These are phyloP conservation scores for Melanotus villosus DNA, from an alignment of 2,888 invertebrate genomes.

Conservation along the genomic window DNA sequence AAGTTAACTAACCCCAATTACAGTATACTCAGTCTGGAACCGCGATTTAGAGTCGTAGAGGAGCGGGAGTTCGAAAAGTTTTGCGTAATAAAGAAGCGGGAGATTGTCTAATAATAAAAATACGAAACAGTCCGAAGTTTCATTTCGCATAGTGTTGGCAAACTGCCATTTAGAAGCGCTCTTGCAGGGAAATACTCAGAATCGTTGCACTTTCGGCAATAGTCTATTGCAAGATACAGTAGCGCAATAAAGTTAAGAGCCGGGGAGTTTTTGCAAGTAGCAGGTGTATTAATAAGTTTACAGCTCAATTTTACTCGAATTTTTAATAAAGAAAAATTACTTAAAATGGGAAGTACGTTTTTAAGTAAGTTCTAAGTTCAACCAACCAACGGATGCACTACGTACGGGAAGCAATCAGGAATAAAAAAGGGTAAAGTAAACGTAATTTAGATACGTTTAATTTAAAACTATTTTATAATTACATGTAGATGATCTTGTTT, in stretches of 20 bases:
- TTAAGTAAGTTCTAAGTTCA: not conserved
- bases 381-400: not conserved
- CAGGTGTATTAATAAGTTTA: constrained; percentile 16
- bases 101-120: constrained; percentile 58
- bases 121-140: constrained; percentile 57
- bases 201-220: constrained; percentile 49
- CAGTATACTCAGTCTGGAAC: constrained; percentile 50
- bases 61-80: constrained; percentile 50
- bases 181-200: constrained; percentile 39
- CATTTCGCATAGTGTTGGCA: constrained; percentile 57
- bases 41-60: constrained; percentile 45
- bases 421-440: too few relatives aligned
- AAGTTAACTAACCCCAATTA: constrained; percentile 59
- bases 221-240: constrained; percentile 38
- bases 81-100: constrained; percentile 58
- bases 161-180: constrained; percentile 52
- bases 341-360: not conserved
- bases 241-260: constrained; percentile 26
- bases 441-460: too few relatives aligned
- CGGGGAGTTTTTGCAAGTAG: not conserved
- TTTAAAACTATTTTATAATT: too few relatives aligned
- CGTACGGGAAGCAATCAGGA: too few relatives aligned
- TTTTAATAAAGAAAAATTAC: not conserved
- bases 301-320: not conserved
- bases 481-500: too few relatives aligned